Conservation (phyloP, 2,888 invertebrate species). For the Platycheirus albimanus region DNA sequence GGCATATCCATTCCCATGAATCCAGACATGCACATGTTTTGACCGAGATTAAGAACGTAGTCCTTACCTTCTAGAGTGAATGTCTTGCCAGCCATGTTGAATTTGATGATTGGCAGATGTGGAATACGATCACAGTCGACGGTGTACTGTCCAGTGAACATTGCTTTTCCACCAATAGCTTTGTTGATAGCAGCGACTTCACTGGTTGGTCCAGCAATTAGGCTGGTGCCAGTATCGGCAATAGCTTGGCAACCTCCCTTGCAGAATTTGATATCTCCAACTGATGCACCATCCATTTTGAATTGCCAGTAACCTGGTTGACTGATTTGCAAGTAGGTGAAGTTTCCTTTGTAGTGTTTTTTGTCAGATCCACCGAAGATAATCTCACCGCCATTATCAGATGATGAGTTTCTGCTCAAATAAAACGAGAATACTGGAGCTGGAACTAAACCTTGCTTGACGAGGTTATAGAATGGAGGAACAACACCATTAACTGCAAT, state of each 20-base stretch:
- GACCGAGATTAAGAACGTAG: constrained; percentile 94
- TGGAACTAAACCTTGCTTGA: constrained; percentile 88
- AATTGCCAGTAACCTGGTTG: constrained; percentile 98
- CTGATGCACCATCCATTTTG: constrained; percentile 89
- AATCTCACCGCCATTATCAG: constrained; percentile 92
- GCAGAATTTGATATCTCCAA: constrained; percentile 87
- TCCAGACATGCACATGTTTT: constrained; percentile 96
- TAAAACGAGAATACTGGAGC: constrained; percentile 96
- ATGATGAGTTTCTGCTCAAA: constrained; percentile 90
- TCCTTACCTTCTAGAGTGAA: constrained; percentile 92
- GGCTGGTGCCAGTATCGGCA: constrained; percentile 97
- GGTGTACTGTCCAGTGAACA: constrained; percentile 92
- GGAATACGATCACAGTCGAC: constrained; percentile 92
- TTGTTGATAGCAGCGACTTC: constrained; percentile 92
- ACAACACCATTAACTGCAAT: constrained; percentile 96
- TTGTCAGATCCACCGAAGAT: constrained; percentile 98
- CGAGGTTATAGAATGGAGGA: constrained; percentile 97
- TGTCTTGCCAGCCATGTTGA: constrained; percentile 88
- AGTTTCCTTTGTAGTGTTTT: constrained; percentile 91
- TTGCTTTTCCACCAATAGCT: constrained; percentile 91
- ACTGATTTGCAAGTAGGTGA: constrained; percentile 94
- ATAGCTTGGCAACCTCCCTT: constrained; percentile 94
- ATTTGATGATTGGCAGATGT: constrained; percentile 90
- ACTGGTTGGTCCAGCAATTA: constrained; percentile 94
- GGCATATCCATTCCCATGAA: constrained; percentile 99